Evolutionary conservation across 1,140 invertebrate species (phyloP).

Genomic region (Oscheius sp.): DNA sequence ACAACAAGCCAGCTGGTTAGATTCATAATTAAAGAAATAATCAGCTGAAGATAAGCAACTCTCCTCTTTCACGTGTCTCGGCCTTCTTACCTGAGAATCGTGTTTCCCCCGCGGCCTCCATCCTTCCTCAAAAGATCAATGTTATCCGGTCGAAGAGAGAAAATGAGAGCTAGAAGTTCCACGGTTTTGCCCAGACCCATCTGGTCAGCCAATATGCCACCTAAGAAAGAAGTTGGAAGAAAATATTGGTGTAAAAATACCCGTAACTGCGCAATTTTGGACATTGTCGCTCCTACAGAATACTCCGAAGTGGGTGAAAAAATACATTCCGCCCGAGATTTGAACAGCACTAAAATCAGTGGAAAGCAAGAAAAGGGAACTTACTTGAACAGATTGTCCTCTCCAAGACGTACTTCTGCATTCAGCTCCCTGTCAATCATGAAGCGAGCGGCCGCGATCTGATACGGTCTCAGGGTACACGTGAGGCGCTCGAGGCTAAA

Average conservation of each 20-base stretch:
- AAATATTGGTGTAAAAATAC: background rate
- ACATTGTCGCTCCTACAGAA: background rate
- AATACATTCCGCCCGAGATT: background rate
- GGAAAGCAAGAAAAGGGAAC: background rate
- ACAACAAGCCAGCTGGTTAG: too few species aligned
- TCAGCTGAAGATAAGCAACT: background rate
- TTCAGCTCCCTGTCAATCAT: background rate
- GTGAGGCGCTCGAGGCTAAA: background rate
- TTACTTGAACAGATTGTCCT: background rate
- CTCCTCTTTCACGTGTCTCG: background rate
- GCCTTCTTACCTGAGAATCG: background rate
- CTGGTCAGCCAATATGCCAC: conserved; percentile 1
- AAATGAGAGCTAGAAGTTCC: conserved; percentile 1
- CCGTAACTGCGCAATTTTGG: background rate
- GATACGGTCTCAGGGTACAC: background rate
- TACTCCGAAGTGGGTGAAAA: background rate
- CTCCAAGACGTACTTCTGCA: background rate
- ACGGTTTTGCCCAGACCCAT: conserved; percentile 13
- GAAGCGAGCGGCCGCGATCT: background rate
- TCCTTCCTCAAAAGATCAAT: background rate
- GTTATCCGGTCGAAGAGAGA: background rate
- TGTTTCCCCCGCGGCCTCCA: background rate
- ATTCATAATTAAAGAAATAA: too few species aligned
- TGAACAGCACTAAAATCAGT: background rate
- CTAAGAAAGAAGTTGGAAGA: background rate